A percentile compares a stretch with the other conserved stretches of the same genome.
phyloP scores from a whole-genome alignment of 2,113 vertebrate genomes.

The Hemichromis elongatus region DNA sequence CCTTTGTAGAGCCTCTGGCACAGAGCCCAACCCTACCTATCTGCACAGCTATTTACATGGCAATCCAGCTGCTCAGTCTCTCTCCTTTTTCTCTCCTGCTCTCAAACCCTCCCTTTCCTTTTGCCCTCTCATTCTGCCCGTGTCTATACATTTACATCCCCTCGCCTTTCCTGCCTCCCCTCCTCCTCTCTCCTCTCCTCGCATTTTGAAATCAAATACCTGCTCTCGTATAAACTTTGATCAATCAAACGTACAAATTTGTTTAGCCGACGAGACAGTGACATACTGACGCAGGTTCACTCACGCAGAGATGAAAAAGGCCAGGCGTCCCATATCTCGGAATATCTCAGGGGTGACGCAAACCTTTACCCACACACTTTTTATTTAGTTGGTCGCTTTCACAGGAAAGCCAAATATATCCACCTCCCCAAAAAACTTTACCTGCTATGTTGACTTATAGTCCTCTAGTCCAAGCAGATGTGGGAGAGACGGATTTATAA shows the following conservation, averaged over 20 bases:
- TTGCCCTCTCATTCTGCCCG: constrained; percentile 17
- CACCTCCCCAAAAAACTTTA: constrained; percentile 16
- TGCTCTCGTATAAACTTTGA: constrained; percentile 65
- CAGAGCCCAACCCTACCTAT: constrained; percentile 87
- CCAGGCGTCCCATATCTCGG: constrained; percentile 59
- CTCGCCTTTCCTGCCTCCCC: background rate
- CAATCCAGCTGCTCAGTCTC: constrained; percentile 84
- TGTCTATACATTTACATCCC: constrained; percentile 15
- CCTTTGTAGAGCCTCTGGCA: constrained; percentile 86
- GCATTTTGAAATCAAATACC: constrained; percentile 68
- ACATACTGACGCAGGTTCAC: constrained; percentile 53
- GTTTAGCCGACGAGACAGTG: constrained; percentile 67
- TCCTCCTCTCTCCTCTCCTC: background rate
- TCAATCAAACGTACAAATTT: constrained; percentile 70
- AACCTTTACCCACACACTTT: constrained; percentile 45
- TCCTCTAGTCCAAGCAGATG: constrained; percentile 36
- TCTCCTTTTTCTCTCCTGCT: constrained; percentile 39
- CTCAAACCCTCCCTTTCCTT: background rate
- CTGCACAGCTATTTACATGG: constrained; percentile 92
- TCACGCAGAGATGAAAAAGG: constrained; percentile 60
- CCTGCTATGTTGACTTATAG: constrained; percentile 47
- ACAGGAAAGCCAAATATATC: constrained; percentile 49
- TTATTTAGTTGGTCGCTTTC: constrained; percentile 48
- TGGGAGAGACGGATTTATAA: constrained; percentile 34
- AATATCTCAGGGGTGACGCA: constrained; percentile 59